Conservation (phyloP, 2,113 vertebrate species). For the Narcine bancroftii region DNA sequence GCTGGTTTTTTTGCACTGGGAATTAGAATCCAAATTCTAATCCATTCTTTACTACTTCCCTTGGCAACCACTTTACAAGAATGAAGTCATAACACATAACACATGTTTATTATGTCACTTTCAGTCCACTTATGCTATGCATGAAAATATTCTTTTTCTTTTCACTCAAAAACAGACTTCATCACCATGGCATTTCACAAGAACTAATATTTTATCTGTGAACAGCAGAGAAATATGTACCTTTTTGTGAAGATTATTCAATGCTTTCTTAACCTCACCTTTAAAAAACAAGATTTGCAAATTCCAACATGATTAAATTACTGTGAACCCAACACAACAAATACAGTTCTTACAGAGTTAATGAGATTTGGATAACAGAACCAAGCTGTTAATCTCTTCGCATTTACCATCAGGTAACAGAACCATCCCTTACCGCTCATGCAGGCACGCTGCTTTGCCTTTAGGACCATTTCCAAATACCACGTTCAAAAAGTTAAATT, state of each 20-base stretch:
- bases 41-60: constrained; percentile 29
- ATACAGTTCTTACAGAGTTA: neutral
- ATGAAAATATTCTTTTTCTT: neutral
- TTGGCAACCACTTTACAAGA: constrained; percentile 22
- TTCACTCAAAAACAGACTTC: neutral
- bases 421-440: neutral
- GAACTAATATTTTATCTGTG: neutral
- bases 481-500: neutral
- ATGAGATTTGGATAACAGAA: neutral
- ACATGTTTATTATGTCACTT: constrained; percentile 27
- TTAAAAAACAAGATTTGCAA: neutral
- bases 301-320: neutral
- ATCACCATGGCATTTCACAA: neutral
- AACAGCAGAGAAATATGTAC: neutral
- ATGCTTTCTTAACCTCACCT: neutral
- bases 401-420: neutral
- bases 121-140: neutral
- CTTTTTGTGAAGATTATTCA: neutral
- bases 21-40: neutral
- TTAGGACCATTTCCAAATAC: neutral
- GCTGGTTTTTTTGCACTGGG: neutral
- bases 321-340: neutral
- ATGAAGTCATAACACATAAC: constrained; percentile 34
- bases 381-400: neutral
- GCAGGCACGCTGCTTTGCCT: neutral